phyloP scores from a whole-genome alignment of 1,140 invertebrate genomes.

The Lithobius niger region DNA sequence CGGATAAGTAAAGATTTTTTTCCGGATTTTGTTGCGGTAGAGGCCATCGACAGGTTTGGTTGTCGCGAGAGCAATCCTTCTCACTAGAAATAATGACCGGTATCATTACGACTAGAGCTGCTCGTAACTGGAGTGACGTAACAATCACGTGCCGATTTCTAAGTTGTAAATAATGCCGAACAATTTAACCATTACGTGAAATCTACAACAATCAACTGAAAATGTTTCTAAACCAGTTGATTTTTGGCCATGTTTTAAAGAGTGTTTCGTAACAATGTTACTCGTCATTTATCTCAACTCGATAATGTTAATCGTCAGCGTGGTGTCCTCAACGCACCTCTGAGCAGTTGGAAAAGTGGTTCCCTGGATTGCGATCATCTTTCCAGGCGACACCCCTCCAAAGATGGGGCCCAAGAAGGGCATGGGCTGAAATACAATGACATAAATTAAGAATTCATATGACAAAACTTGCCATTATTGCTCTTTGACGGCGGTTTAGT shows the following conservation, averaged over 20 bases:
- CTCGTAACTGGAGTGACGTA: too few relatives aligned
- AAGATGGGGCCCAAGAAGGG: constrained; percentile 39
- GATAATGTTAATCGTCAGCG: not conserved
- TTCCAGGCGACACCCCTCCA: constrained; percentile 42
- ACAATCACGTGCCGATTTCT: too few relatives aligned
- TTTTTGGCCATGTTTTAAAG: not conserved
- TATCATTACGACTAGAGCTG: too few relatives aligned
- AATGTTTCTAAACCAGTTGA: not conserved
- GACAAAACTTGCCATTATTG: not conserved
- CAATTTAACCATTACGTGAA: not conserved
- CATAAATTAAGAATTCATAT: not conserved
- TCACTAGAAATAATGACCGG: too few relatives aligned
- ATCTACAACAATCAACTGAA: not conserved
- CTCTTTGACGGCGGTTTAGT: not conserved
- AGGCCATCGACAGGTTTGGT: too few relatives aligned
- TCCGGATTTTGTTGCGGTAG: too few relatives aligned
- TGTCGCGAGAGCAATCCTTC: too few relatives aligned
- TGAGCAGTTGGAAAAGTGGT: constrained; percentile 38
- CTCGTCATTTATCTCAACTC: not conserved
- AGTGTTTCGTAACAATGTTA: not conserved
- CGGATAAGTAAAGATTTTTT: too few relatives aligned
- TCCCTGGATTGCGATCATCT: constrained; percentile 46
- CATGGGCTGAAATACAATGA: constrained; percentile 31
- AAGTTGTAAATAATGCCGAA: too few relatives aligned
- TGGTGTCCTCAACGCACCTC: constrained; percentile 32